A percentile compares a stretch with the other conserved stretches of the same genome.
Conservation (phyloP, 2,888 invertebrate genomes). For the Unio delphinus region DNA sequence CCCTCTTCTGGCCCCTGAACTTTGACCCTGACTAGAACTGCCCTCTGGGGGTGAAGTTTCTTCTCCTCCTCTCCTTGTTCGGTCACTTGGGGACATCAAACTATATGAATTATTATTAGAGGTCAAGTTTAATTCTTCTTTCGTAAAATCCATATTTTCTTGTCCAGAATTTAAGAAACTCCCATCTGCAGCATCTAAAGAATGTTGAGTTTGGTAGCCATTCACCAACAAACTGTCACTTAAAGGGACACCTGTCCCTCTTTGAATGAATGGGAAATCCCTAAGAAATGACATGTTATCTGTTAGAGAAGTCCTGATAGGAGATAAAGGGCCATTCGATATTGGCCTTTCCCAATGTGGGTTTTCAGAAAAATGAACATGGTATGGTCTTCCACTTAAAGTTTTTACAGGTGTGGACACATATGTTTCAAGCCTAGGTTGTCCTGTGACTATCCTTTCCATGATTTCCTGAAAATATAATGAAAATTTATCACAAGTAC, state of each 20-base stretch:
- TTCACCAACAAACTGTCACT: conserved; percentile 32
- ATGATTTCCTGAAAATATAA: too few relatives aligned
- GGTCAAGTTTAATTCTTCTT: conserved; percentile 6
- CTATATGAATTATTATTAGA: not conserved
- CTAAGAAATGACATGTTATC: too few relatives aligned
- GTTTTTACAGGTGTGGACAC: too few relatives aligned
- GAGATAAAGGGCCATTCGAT: too few relatives aligned
- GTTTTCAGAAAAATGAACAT: not conserved
- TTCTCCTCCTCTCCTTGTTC: conserved; percentile 23
- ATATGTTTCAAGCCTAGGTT: too few relatives aligned
- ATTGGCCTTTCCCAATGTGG: too few relatives aligned
- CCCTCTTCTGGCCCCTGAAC: conserved; percentile 9
- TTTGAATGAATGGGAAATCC: too few relatives aligned
- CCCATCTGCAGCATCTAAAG: not conserved
- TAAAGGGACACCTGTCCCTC: not conserved
- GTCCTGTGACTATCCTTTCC: too few relatives aligned
- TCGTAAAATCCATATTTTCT: not conserved
- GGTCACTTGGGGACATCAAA: not conserved
- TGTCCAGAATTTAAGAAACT: not conserved
- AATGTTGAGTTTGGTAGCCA: conserved; percentile 5
- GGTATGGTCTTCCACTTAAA: not conserved
- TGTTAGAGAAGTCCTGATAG: too few relatives aligned
- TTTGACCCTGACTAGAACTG: conserved; percentile 6
- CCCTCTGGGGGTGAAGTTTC: conserved; percentile 25
- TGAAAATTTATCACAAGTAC: too few relatives aligned